Conservation (phyloP, 2,113 vertebrate species). For the Macaca nemestrina region DNA sequence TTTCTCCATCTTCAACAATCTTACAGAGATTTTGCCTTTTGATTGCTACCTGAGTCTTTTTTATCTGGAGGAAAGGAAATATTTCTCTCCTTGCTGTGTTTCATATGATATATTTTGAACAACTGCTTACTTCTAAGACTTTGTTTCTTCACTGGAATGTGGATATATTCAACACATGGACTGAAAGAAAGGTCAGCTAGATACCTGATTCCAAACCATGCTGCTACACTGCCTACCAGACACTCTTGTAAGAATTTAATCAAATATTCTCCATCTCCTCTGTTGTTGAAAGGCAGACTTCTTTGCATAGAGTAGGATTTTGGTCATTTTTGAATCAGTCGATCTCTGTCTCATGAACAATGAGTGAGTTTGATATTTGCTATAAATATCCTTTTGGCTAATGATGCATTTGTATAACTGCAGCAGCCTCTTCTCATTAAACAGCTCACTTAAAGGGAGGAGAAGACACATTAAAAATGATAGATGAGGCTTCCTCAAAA, state of each 20-base stretch:
- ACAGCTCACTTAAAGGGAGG: slow-evolving; percentile 44
- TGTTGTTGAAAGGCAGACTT: neutral
- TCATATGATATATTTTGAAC: neutral
- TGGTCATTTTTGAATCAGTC: neutral
- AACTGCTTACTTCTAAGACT: neutral
- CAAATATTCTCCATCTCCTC: neutral
- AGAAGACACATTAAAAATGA: slow-evolving; percentile 68
- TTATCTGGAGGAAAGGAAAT: neutral
- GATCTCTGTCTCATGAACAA: neutral
- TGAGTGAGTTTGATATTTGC: neutral
- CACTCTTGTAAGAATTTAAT: neutral
- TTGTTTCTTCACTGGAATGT: neutral
- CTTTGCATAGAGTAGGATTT: neutral
- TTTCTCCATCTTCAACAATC: neutral
- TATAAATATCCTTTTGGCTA: slow-evolving; percentile 60
- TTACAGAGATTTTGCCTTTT: neutral
- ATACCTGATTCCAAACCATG: neutral
- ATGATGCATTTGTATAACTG: slow-evolving; percentile 59
- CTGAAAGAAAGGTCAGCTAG: neutral
- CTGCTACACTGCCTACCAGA: neutral
- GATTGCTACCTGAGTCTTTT: neutral
- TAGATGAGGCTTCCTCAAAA: slow-evolving; percentile 62
- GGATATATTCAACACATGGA: neutral
- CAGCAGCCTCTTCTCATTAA: slow-evolving; percentile 46
- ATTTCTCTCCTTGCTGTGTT: neutral